A percentile compares a stretch with the other conserved stretches of the same genome.
phyloP scores from a whole-genome alignment of 2,797 vertebrate species.

The Sebastes wilsoni region DNA sequence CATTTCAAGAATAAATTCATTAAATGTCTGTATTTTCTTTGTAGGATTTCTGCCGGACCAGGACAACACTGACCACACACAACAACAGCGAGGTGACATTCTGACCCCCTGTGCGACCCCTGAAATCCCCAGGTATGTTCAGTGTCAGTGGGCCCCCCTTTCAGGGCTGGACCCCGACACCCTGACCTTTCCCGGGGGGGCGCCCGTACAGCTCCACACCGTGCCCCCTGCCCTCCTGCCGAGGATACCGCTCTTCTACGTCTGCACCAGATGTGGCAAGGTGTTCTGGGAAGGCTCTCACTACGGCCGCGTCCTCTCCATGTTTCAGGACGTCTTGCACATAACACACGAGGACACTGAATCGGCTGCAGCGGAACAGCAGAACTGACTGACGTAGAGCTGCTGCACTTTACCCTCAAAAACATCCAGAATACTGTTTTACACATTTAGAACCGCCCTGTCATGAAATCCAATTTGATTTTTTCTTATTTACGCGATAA shows the following conservation, averaged over 20 bases:
- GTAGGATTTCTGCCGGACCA: constrained; percentile 76
- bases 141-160: constrained; percentile 66
- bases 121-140: constrained; percentile 62
- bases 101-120: constrained; percentile 43
- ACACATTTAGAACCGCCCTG: not conserved
- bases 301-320: constrained; percentile 77
- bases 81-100: constrained; percentile 25
- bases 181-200: constrained; percentile 66
- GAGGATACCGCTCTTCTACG: constrained; percentile 79
- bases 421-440: not conserved
- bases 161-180: constrained; percentile 48
- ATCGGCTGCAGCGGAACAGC: not conserved
- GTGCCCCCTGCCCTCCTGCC: constrained; percentile 79
- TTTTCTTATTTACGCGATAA: not conserved
- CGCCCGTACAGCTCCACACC: constrained; percentile 75
- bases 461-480: not conserved
- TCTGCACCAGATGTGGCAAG: constrained; percentile 88
- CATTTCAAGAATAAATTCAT: not conserved
- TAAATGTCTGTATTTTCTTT: not conserved
- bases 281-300: constrained; percentile 95
- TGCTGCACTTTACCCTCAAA: not conserved
- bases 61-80: constrained; percentile 48
- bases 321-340: constrained; percentile 83
- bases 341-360: constrained; percentile 1
- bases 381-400: constrained; percentile 2